These are phyloP conservation scores for Caenorhabditis imperialis DNA, from an alignment of 2,888 invertebrate genomes.

Conservation along the genomic window DNA sequence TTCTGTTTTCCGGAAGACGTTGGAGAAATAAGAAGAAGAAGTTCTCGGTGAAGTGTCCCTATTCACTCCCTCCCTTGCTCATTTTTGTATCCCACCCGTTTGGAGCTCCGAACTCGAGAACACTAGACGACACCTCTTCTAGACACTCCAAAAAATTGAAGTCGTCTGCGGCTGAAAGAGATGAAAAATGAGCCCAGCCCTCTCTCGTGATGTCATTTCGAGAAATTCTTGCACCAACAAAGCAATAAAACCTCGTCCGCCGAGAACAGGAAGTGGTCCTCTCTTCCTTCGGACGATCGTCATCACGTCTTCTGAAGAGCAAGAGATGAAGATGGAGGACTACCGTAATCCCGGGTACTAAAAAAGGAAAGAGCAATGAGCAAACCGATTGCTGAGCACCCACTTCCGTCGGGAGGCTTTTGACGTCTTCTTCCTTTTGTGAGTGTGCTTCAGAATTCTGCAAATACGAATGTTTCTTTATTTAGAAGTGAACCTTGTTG, in stretches of 20 bases:
- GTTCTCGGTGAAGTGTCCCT: no score
- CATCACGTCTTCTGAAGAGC: conserved; percentile 14
- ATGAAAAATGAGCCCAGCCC: conserved; percentile 20
- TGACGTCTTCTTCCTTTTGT: conserved; percentile 15
- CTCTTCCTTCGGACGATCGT: background rate
- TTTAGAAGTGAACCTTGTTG: conserved; percentile 5
- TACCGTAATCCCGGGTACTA: conserved; percentile 38
- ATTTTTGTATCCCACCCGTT: no score
- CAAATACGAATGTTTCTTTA: conserved; percentile 22
- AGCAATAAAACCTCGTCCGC: conserved; percentile 18
- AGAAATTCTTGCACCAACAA: background rate
- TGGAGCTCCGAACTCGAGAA: no score
- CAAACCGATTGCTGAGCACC: conserved; percentile 31
- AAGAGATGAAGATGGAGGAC: conserved; percentile 15
- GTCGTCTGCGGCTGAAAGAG: no score
- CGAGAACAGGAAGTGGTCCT: conserved; percentile 16
- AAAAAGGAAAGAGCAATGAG: conserved; percentile 38
- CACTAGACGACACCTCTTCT: no score
- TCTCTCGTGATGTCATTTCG: conserved; percentile 30
- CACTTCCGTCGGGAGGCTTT: conserved; percentile 27
- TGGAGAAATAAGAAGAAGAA: no score
- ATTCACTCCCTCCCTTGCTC: no score
- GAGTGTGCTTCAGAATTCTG: conserved; percentile 15
- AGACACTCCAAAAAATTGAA: no score
- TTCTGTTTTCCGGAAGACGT: background rate